Conservation (phyloP, 2,888 invertebrate species). For the Acanthosoma haemorrhoidale region DNA sequence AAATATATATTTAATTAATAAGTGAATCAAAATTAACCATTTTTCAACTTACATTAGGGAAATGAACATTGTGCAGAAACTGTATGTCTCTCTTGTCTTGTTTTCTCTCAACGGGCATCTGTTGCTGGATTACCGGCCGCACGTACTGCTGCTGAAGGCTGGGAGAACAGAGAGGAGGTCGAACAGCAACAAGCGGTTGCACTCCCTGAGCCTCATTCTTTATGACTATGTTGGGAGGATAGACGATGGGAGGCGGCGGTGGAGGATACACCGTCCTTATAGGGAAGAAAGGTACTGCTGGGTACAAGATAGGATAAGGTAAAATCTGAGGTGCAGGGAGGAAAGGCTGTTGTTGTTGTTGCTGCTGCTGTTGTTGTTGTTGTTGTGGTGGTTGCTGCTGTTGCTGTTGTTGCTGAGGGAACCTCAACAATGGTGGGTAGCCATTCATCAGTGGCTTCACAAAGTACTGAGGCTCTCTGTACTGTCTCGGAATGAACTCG, state of each 20-base stretch:
- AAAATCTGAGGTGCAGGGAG: not conserved
- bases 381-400: constrained; percentile 32
- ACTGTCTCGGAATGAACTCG: constrained; percentile 66
- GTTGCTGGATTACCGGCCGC: not conserved
- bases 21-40: not conserved
- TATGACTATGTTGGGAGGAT: constrained; percentile 27
- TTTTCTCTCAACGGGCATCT: constrained; percentile 24
- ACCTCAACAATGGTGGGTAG: constrained; percentile 9
- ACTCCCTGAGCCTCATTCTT: constrained; percentile 13
- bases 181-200: not conserved
- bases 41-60: constrained; percentile 47
- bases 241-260: constrained; percentile 17
- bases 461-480: constrained; percentile 43
- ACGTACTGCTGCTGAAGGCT: constrained; percentile 17
- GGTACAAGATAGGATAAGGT: constrained; percentile 9
- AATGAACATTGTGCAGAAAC: constrained; percentile 56
- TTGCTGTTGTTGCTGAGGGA: constrained; percentile 28
- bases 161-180: constrained; percentile 15
- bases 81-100: constrained; percentile 51
- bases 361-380: constrained; percentile 32
- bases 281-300: constrained; percentile 28
- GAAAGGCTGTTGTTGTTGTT: constrained; percentile 26
- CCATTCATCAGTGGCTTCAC: constrained; percentile 8
- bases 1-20: no score
- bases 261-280: constrained; percentile 27